Evolutionary conservation across 2,888 invertebrate genomes (phyloP).

Genomic region (Drosophila affinis): DNA sequence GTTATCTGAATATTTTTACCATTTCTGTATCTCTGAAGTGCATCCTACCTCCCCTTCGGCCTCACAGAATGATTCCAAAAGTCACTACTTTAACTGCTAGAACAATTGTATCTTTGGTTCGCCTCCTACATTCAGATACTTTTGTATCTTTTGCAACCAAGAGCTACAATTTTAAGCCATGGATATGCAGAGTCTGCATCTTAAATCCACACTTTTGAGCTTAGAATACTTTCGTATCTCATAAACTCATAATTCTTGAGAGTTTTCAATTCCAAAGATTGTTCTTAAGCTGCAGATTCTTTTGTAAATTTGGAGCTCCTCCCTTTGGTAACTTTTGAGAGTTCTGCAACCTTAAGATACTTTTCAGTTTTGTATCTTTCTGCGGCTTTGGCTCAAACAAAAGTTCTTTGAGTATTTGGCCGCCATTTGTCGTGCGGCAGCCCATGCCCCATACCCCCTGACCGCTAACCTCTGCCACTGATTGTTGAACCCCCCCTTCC

Average conservation of each 20-base stretch:
- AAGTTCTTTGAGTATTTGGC: constrained; percentile 32
- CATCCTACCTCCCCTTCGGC: too few species aligned
- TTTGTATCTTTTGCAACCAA: neutral
- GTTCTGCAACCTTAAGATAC: constrained; percentile 18
- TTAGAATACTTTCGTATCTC: neutral
- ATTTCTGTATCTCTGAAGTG: too few species aligned
- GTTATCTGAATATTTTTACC: neutral
- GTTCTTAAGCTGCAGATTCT: constrained; percentile 9
- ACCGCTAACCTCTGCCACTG: neutral
- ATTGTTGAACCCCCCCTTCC: neutral
- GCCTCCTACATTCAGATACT: neutral
- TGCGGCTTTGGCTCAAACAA: constrained; percentile 16
- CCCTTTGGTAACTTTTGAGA: constrained; percentile 9
- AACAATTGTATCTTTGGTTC: neutral
- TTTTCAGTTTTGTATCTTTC: constrained; percentile 23
- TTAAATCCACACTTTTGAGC: neutral
- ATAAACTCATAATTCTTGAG: constrained; percentile 7
- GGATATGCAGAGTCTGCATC: neutral
- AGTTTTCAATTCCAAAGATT: constrained; percentile 17
- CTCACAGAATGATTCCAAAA: neutral
- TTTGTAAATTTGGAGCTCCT: neutral
- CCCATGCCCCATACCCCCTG: neutral
- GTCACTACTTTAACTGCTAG: neutral
- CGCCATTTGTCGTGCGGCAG: constrained; percentile 11
- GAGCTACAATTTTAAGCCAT: neutral